Conservation (phyloP, 2,797 vertebrate species). For the Falco biarmicus region DNA sequence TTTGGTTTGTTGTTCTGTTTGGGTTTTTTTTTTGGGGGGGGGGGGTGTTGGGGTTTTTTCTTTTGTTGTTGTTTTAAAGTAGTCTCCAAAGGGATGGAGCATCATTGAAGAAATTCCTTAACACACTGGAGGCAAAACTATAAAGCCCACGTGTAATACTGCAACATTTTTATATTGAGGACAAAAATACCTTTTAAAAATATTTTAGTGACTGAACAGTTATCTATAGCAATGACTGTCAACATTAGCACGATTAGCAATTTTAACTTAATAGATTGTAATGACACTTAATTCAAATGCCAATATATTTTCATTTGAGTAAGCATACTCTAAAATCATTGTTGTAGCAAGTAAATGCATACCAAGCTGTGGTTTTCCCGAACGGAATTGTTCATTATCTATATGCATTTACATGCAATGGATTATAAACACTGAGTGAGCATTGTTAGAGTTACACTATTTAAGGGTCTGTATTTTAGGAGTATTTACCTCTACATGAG, state of each 20-base stretch:
- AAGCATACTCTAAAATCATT: not conserved
- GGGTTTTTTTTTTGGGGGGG: not conserved
- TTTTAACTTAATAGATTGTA: constrained; percentile 32
- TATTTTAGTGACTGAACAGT: constrained; percentile 13
- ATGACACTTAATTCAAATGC: constrained; percentile 11
- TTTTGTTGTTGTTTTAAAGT: not conserved
- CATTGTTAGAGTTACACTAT: not conserved
- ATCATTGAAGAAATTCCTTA: constrained; percentile 23
- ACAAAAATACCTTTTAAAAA: constrained; percentile 8
- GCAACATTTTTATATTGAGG: constrained; percentile 22
- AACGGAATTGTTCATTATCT: not conserved
- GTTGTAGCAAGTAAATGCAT: not conserved
- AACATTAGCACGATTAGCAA: not conserved
- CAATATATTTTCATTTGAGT: constrained; percentile 22
- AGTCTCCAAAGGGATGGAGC: not conserved
- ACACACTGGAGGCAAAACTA: constrained; percentile 23
- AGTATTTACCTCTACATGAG: not conserved
- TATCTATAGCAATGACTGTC: constrained; percentile 27
- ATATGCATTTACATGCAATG: not conserved
- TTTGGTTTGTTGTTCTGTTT: too few relatives aligned
- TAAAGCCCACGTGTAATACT: constrained; percentile 21
- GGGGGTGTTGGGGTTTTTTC: too few relatives aligned
- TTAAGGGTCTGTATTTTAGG: not conserved
- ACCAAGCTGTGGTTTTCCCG: not conserved
- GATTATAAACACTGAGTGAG: not conserved